A percentile compares a stretch with the other conserved stretches of the same genome.
These are phyloP conservation scores for Epirrita christyi DNA, from an alignment of 2,888 invertebrate species.

Conservation along the genomic window DNA sequence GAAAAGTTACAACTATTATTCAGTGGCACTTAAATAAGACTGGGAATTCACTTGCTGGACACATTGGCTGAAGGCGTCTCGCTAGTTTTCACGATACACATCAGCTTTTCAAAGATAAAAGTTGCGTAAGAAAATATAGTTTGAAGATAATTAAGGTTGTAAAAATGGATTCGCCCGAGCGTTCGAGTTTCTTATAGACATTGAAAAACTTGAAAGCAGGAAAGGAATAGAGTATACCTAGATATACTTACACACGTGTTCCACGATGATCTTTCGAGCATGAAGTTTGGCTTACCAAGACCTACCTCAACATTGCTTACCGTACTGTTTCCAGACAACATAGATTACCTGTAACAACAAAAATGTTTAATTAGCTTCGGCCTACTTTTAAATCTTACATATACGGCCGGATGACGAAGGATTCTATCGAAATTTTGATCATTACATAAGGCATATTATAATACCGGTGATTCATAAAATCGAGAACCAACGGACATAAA, in stretches of 20 bases:
- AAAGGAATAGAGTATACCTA: neutral
- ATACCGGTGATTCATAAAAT: conserved; percentile 13
- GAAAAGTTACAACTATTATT: no score
- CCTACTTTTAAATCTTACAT: neutral
- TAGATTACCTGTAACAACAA: conserved; percentile 39
- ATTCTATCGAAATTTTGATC: neutral
- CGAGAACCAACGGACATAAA: conserved; percentile 3
- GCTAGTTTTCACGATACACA: conserved; percentile 59
- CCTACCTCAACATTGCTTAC: conserved; percentile 21
- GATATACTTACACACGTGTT: conserved; percentile 17
- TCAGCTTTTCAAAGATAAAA: conserved; percentile 46
- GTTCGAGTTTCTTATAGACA: no score
- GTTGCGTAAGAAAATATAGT: no score
- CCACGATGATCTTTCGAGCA: conserved; percentile 1
- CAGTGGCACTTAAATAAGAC: no score
- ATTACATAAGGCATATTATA: conserved; percentile 10
- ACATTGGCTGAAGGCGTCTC: no score
- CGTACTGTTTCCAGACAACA: conserved; percentile 1
- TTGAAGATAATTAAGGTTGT: no score
- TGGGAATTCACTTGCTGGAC: no score
- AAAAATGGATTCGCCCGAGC: no score
- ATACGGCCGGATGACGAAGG: neutral
- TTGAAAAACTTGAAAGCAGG: no score
- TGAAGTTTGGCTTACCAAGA: conserved; percentile 18
- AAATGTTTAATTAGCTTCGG: conserved; percentile 13